phyloP scores from a whole-genome alignment of 2,797 vertebrate species.

The Anas capensis region DNA sequence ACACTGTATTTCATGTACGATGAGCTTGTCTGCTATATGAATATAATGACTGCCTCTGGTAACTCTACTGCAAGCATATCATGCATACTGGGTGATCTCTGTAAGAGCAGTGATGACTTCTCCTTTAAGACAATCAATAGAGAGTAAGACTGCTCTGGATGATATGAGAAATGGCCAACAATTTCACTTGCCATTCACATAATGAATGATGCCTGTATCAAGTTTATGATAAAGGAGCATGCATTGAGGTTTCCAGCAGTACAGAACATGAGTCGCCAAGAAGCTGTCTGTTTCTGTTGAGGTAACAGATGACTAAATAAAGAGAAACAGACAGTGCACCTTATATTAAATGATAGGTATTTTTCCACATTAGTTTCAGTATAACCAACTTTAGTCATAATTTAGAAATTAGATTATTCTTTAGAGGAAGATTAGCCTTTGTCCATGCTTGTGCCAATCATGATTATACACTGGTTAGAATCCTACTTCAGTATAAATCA shows the following conservation, averaged over 20 bases:
- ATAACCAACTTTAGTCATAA: constrained; percentile 19
- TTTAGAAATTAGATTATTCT: constrained; percentile 56
- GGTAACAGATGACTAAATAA: constrained; percentile 53
- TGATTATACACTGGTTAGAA: not conserved
- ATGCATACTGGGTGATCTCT: not conserved
- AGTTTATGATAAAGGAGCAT: constrained; percentile 6
- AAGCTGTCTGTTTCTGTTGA: constrained; percentile 46
- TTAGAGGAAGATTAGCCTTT: constrained; percentile 43
- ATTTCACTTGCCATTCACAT: constrained; percentile 56
- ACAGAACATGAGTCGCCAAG: constrained; percentile 40
- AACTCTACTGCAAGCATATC: not conserved
- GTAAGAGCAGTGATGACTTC: not conserved
- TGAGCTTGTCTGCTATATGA: not conserved
- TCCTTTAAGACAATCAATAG: constrained; percentile 3
- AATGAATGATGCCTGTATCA: constrained; percentile 51
- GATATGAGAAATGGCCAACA: constrained; percentile 56
- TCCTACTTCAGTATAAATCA: not conserved
- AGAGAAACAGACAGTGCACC: constrained; percentile 50
- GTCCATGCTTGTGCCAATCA: constrained; percentile 9
- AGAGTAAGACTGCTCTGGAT: not conserved
- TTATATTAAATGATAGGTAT: constrained; percentile 37
- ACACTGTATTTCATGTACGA: not conserved
- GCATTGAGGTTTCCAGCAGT: constrained; percentile 15
- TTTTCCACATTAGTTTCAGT: constrained; percentile 52
- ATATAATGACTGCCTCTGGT: not conserved